Base-by-base conservation (phyloP, 2,113 vertebrate species). In the Aptenodytes forsteri region DNA sequence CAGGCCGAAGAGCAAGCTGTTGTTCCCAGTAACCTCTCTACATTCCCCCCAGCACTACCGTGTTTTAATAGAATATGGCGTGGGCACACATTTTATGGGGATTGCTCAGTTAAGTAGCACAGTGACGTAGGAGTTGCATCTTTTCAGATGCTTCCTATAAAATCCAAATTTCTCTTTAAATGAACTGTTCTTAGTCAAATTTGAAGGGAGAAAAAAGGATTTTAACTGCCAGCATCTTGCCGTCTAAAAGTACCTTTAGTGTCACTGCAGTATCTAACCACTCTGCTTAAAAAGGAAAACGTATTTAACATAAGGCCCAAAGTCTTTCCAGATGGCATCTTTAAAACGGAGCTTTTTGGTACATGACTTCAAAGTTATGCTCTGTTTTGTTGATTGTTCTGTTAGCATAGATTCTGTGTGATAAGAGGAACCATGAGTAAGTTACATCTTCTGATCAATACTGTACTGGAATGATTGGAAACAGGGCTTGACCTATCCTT, bases 31-130 rank as follows among this genome's bases (percentile, higher is more conserved):
- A 9, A 2, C 15, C 15, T 13, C 40, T 25, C 42, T 5, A 0
- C 18, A 0, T 14, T 23, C 30, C 11, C 38, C 5, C 44, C 1
- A 3, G 2, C 22, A 2, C 15, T 29, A 0, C 13, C 5, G 4
- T 8, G 26, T 8, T 32, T 27, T 12, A 1, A 3, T 9, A 2
- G 19, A 2, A 1, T 4, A 0, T 23, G 66, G 8, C 0, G 1
- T 9, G 29, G 21, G 30, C 36, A 1, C 26, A 0, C 10, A 0
- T 30, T n/a, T 54, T 13, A 2, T 6, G 2, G 27, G 36, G 26
- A 11, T n/a, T 10, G 1, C 27, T 21, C n/a, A 0, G 23, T 54
- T 17, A 42, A 40, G 44, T 32, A 7, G 21, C 42, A 5, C 1
- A 0, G 3, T 38, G n/a, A 7, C 0, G 0, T 2, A 17, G 13